Evolutionary conservation across 2,797 vertebrate species (phyloP).

Genomic region (Scarus forsteni): DNA sequence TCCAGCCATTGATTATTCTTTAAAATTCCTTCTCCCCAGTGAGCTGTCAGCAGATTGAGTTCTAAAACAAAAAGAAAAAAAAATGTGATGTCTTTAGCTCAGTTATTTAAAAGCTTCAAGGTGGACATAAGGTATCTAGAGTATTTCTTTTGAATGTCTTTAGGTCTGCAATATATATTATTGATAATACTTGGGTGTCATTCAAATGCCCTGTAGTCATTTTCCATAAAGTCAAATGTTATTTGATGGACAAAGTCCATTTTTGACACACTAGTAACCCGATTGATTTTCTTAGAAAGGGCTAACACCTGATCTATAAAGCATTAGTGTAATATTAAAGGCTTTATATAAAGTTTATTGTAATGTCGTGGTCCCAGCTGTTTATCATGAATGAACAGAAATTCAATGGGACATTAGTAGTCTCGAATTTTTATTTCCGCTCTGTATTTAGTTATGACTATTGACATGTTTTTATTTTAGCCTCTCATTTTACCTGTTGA

Average conservation of each 20-base stretch:
- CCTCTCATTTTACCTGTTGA: conserved; percentile 83
- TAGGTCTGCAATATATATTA: not conserved
- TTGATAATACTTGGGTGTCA: not conserved
- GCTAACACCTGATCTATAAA: not conserved
- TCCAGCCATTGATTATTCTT: too few species aligned
- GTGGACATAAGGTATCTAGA: not conserved
- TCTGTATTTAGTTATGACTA: not conserved
- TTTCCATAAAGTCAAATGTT: not conserved
- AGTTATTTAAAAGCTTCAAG: not conserved
- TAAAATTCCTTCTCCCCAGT: too few species aligned
- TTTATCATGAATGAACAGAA: not conserved
- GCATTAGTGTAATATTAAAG: not conserved
- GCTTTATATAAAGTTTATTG: not conserved
- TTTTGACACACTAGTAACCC: not conserved
- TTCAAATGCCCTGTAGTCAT: not conserved
- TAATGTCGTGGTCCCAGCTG: not conserved
- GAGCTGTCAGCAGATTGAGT: too few species aligned
- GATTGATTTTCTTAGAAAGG: not conserved
- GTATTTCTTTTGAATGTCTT: not conserved
- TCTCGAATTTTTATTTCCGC: not conserved
- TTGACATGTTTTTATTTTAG: conserved; percentile 13
- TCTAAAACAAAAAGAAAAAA: too few species aligned
- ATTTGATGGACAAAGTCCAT: not conserved
- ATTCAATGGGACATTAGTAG: not conserved
- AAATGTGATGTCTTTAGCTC: not conserved